Base-by-base conservation (phyloP, 2,113 vertebrate genomes). In the Scomber scombrus region DNA sequence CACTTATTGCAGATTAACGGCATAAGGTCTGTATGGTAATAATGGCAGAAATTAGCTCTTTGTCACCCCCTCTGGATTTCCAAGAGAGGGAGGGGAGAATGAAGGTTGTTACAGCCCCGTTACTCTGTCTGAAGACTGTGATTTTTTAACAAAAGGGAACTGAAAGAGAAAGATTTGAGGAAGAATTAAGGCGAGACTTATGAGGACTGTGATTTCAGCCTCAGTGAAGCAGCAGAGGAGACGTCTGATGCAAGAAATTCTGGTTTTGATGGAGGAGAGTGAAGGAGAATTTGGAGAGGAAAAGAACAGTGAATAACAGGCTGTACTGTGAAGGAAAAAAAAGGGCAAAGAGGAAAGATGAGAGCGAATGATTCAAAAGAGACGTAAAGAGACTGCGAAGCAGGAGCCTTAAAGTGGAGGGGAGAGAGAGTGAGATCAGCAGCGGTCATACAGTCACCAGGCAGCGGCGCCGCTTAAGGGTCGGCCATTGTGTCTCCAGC, bases 1-100 rank as follows among this genome's bases (percentile, higher is more conserved):
- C 87, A 91, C 89, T 94, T 91, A 94, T 93, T 93, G 84, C 88
- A 91, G 84, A 93, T 93, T 91, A 93, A 91, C 91, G 65, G 75
- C 82, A 89, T 89, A 91, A 73, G 89, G 86, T 89, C 86, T 89
- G 86, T 87, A 86, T 91, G 86, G 86, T 90, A 92, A 93, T 93
- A 93, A 90, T 89, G 82, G 86, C 80, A 87, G 88, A 87, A 91
- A 93, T 90, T 77, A 93, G 88, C 89, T 92, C 87, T 92, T 91
- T 91, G 88, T 93, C 91, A 94, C 87, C 88, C 85, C 87, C 82
- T 83, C 79, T 82, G 79, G 85, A 81, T 88, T 87, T 89, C 72
- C 16, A 56, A 69, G 72, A 82, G 78, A 84, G 74, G 86, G 5
- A n/a, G 57, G 16, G 19, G 61, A 60, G 77, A 55, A 80, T 71